These are phyloP conservation scores for Semibalanus balanoides DNA, from an alignment of 1,140 invertebrate genomes.

Conservation along the genomic window DNA sequence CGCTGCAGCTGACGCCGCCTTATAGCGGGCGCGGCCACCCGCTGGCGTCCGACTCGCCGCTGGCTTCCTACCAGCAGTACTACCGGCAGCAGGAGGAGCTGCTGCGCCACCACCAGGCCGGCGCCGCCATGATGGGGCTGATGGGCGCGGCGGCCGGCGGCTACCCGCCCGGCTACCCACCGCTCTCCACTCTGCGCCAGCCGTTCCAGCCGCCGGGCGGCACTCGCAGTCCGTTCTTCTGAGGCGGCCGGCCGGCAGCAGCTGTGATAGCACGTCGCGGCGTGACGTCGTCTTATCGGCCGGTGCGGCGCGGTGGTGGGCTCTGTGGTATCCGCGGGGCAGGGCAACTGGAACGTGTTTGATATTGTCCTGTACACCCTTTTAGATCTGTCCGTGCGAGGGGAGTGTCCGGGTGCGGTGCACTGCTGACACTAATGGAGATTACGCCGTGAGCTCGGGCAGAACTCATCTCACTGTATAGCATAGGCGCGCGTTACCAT, in stretches of 20 bases:
- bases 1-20: background rate
- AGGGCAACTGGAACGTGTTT: background rate
- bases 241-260: background rate
- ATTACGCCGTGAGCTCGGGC: background rate
- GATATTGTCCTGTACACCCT: background rate
- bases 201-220: constrained; percentile 2
- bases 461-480: background rate
- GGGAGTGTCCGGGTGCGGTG: background rate
- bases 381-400: background rate
- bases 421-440: background rate
- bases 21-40: background rate
- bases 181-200: background rate
- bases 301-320: background rate
- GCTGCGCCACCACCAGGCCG: constrained; percentile 1
- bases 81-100: background rate
- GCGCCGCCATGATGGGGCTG: constrained; percentile 1
- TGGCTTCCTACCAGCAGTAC: constrained; percentile 5
- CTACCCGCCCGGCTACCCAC: constrained; percentile 2
- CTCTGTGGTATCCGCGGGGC: background rate
- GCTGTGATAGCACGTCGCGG: background rate
- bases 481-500: background rate
- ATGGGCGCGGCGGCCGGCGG: constrained; percentile 4
- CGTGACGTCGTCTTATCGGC: background rate
- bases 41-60: background rate
- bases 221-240: background rate